These are phyloP conservation scores for Mycteria americana DNA, from an alignment of 2,797 vertebrate genomes.

Conservation along the genomic window DNA sequence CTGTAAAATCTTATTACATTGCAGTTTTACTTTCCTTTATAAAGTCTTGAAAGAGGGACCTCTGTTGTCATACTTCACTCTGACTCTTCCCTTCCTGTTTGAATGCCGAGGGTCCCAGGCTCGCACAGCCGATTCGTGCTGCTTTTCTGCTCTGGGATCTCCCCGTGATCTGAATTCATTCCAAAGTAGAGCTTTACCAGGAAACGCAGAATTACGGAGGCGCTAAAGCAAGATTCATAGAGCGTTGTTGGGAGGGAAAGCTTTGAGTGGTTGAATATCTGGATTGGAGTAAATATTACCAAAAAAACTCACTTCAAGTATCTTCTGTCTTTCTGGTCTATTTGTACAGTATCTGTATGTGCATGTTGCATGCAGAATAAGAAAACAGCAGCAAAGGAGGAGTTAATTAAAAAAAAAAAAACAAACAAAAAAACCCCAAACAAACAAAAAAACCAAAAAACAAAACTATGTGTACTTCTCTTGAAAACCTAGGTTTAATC, in stretches of 20 bases:
- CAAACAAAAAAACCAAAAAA: too few species aligned
- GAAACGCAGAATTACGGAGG: background rate
- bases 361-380: background rate
- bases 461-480: background rate
- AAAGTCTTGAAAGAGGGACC: background rate
- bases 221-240: background rate
- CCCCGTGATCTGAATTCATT: background rate
- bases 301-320: background rate
- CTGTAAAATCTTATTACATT: slow-evolving; percentile 16
- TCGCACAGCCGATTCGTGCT: background rate
- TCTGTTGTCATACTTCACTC: background rate
- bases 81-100: background rate
- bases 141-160: background rate
- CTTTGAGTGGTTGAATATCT: background rate
- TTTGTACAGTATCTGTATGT: background rate
- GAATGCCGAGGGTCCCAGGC: background rate
- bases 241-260: background rate
- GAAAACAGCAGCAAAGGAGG: background rate
- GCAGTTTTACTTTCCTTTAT: background rate
- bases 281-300: background rate
- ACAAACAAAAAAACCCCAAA: too few species aligned
- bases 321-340: background rate
- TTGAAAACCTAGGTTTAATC: background rate
- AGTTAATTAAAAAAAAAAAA: background rate
- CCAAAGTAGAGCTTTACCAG: background rate